A percentile compares a stretch with the other conserved stretches of the same genome.
phyloP scores from a whole-genome alignment of 2,797 vertebrate genomes.

The Sitta carolinensis region DNA sequence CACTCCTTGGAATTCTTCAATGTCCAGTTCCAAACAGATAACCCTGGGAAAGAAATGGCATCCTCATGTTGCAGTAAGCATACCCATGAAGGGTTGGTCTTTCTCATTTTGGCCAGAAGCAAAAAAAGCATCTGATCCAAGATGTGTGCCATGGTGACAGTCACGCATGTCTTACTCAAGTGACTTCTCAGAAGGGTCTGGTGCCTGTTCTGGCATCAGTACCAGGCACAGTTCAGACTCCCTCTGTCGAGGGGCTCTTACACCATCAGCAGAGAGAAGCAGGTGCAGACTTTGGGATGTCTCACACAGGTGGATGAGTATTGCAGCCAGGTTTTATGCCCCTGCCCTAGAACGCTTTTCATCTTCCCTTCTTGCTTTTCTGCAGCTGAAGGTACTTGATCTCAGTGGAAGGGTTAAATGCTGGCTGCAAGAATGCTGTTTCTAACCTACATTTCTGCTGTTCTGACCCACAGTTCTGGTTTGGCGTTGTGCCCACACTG shows the following conservation, averaged over 20 bases:
- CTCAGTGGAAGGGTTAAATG: not conserved
- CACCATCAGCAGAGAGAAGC: not conserved
- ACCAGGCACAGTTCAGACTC: not conserved
- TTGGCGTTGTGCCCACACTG: not conserved
- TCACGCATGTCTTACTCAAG: not conserved
- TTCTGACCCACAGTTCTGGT: constrained; percentile 17
- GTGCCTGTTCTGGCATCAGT: not conserved
- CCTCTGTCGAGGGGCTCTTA: not conserved
- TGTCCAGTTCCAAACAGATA: not conserved
- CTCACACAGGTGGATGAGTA: not conserved
- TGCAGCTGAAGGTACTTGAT: not conserved
- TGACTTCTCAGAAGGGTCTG: not conserved
- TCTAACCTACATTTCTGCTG: not conserved
- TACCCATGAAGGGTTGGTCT: not conserved
- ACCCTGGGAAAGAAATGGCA: not conserved
- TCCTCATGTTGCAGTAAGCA: not conserved
- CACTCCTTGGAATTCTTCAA: not conserved
- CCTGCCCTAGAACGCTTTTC: not conserved
- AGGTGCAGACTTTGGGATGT: not conserved
- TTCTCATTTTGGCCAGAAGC: not conserved
- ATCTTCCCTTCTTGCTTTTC: not conserved
- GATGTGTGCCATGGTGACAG: not conserved
- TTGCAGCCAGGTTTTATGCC: not conserved
- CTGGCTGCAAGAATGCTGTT: not conserved
- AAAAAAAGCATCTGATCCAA: not conserved